Percentiles rank a stretch among this genome's conserved stretches.
These are phyloP conservation scores for Penaeus monodon DNA, from an alignment of 2,888 invertebrate genomes.

Conservation along the genomic window DNA sequence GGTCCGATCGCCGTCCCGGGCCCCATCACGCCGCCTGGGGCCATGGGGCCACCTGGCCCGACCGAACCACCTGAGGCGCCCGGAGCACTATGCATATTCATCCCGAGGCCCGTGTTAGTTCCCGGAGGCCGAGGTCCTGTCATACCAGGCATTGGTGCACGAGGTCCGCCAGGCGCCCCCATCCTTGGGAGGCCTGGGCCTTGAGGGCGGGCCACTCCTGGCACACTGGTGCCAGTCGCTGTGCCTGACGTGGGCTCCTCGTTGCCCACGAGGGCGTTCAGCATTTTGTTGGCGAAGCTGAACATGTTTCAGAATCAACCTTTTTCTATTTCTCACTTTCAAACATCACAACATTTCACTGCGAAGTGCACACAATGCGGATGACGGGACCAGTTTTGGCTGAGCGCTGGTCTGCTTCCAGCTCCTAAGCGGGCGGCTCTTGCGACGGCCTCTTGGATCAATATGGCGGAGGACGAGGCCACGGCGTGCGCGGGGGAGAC, in stretches of 20 bases:
- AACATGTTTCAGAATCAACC: slow-evolving; percentile 68
- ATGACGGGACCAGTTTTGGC: slow-evolving; percentile 25
- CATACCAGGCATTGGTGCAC: slow-evolving; percentile 52
- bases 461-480: slow-evolving; percentile 68
- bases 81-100: slow-evolving; percentile 1
- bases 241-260: slow-evolving; percentile 67
- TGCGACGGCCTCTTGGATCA: slow-evolving; percentile 54
- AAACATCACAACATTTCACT: slow-evolving; percentile 48
- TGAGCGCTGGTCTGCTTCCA: slow-evolving; percentile 41
- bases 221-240: slow-evolving; percentile 40
- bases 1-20: slow-evolving; percentile 72
- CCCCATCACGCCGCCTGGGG: slow-evolving; percentile 51
- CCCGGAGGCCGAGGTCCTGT: slow-evolving; percentile 62
- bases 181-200: slow-evolving; percentile 56
- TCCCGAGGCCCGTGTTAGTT: slow-evolving; percentile 40
- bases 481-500: slow-evolving; percentile 70
- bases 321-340: slow-evolving; percentile 26
- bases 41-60: slow-evolving; percentile 37
- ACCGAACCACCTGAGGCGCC: slow-evolving; percentile 34
- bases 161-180: slow-evolving; percentile 54
- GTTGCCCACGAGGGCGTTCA: slow-evolving; percentile 71
- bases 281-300: slow-evolving; percentile 72
- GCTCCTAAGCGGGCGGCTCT: slow-evolving; percentile 50
- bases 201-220: slow-evolving; percentile 59
- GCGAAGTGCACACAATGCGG: slow-evolving; percentile 31